Evolutionary conservation across 2,888 invertebrate species (phyloP).

Genomic region (Polyommatus iphigenia): DNA sequence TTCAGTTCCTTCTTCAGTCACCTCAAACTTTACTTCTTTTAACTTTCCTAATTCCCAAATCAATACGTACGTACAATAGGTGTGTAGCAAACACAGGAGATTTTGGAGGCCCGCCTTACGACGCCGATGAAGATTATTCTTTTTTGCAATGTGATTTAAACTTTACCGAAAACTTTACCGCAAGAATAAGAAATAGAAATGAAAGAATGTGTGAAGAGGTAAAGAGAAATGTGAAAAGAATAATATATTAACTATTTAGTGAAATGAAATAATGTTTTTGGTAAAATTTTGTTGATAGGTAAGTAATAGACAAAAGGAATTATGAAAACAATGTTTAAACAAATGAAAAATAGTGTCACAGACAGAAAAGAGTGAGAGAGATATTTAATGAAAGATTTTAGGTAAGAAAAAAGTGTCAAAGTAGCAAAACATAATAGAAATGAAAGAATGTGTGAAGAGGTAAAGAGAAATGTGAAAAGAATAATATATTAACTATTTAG

Average conservation of each 20-base stretch:
- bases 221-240: background rate
- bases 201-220: background rate
- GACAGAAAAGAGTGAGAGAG: no score
- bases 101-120: no score
- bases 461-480: background rate
- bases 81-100: no score
- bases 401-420: no score
- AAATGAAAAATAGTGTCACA: no score
- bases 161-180: background rate
- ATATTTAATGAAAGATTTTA: no score
- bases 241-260: background rate
- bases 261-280: background rate
- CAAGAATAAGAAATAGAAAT: background rate
- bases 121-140: no score
- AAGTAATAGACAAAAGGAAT: no score
- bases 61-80: background rate
- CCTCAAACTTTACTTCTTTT: background rate
- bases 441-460: background rate
- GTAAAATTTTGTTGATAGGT: no score
- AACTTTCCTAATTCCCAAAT: background rate
- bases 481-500: no score
- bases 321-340: background rate
- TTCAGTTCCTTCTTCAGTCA: background rate
- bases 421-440: no score
- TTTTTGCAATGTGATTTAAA: background rate